Base-by-base conservation (phyloP, 2,113 vertebrate genomes). In the Platycercus adscitus region DNA sequence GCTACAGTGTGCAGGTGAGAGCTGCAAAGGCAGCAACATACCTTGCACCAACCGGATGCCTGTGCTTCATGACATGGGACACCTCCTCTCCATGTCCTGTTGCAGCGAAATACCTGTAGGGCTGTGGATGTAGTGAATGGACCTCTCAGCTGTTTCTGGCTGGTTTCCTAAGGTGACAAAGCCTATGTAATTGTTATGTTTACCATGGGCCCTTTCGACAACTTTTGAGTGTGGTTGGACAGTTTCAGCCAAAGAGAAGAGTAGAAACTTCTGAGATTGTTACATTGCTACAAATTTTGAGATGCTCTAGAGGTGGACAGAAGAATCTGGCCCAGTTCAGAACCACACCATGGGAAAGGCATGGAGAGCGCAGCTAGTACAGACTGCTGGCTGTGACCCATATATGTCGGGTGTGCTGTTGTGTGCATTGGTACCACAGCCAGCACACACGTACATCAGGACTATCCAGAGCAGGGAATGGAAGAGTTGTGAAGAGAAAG, bases 351-450 rank as follows among this genome's bases (percentile, higher is more conserved):
- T 1, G 4, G 31, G 28, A 75, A 47, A 91, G 28, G 14, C 50
- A 61, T 23, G 56, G 76, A 77, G 29, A 33, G 28, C 29, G 10
- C 44, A 65, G 39, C 9, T 33, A 44, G 1, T 60, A 35, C 9
- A 23, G 65, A 41, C 15, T 87, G 81, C 53, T 33, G 80, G 4
- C 68, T 35, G 6, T 56, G 58, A 53, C 29, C 20, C 5, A 2
- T 20, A 3, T 4, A 7, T 1, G 0, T 41, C 21, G 68, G 15
- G 10, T 0, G 5, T 1, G 31, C 8, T 56, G 53, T 9, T 56
- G 55, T n/a, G 0, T 2, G 2, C 6, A 2, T 58, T 50, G 29
- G 46, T 75, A 13, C 1, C 13, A 52, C 8, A 76, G 61, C 24
- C 65, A 44, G 75, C 37, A 53, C 35, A 43, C 43, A 26, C 20